phyloP scores from a whole-genome alignment of 2,113 vertebrate species.

The Paedocypris sp. region DNA sequence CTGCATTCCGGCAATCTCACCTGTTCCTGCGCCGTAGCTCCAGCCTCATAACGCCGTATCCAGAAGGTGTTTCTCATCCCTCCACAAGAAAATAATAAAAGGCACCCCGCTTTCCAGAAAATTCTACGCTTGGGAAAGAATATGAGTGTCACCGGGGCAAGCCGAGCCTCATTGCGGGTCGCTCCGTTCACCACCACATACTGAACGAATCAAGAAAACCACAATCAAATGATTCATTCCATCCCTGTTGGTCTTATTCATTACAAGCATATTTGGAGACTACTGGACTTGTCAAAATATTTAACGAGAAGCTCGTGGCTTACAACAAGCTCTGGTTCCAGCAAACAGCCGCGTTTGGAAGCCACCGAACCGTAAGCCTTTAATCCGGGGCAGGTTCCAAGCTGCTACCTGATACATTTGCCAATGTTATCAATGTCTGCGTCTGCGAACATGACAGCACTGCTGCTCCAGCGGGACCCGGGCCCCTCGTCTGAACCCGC shows the following conservation, averaged over 20 bases:
- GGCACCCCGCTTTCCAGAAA: not conserved
- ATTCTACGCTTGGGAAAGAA: not conserved
- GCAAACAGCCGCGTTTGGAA: slow-evolving; percentile 16
- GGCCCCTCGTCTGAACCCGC: not conserved
- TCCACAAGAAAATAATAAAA: not conserved
- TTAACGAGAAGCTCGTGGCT: too few species aligned
- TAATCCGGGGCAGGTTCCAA: slow-evolving; percentile 50
- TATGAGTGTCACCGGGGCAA: not conserved
- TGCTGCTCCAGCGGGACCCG: slow-evolving; percentile 5
- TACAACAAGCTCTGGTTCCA: too few species aligned
- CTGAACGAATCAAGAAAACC: too few species aligned
- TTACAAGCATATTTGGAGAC: not conserved
- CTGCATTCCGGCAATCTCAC: not conserved
- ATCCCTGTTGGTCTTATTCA: too few species aligned
- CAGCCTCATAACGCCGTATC: not conserved
- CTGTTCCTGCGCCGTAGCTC: not conserved
- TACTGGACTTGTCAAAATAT: not conserved
- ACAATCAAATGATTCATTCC: too few species aligned
- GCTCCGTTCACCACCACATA: not conserved
- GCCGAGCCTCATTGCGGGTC: not conserved
- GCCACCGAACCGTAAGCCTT: slow-evolving; percentile 47
- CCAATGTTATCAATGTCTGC: slow-evolving; percentile 48
- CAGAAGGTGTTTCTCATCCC: not conserved
- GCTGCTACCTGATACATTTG: slow-evolving; percentile 48
- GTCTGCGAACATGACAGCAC: slow-evolving; percentile 31